Conservation (phyloP, 2,113 vertebrate genomes). For the Poeciliopsis prolifica region DNA sequence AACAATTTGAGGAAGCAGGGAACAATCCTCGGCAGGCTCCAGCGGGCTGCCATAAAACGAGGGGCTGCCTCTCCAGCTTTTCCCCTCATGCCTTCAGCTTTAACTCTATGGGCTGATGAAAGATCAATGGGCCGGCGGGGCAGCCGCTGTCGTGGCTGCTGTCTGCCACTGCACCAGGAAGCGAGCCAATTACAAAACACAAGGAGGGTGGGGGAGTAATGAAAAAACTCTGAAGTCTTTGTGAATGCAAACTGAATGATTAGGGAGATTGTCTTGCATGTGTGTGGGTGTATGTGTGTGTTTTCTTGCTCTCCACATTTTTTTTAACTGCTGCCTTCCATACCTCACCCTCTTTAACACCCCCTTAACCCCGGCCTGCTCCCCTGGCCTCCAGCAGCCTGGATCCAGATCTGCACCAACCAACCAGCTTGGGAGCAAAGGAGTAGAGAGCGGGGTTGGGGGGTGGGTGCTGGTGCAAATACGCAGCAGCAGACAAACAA, state of each 20-base stretch:
- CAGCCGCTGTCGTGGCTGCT: conserved; percentile 64
- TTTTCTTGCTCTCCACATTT: conserved; percentile 49
- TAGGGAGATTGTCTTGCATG: conserved; percentile 30
- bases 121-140: conserved; percentile 76
- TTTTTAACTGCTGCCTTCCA: conserved; percentile 45
- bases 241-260: conserved; percentile 47
- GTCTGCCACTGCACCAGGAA: conserved; percentile 70
- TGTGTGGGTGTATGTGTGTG: conserved; percentile 14
- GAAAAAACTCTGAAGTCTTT: conserved; percentile 46
- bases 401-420: conserved; percentile 52
- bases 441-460: conserved; percentile 30
- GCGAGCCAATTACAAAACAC: conserved; percentile 69
- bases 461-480: conserved; percentile 57
- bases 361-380: conserved; percentile 39
- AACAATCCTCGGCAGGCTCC: conserved; percentile 81
- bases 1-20: conserved; percentile 82
- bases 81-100: conserved; percentile 65
- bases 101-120: conserved; percentile 74
- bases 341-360: conserved; percentile 59
- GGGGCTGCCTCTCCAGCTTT: conserved; percentile 59
- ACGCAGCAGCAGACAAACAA: conserved; percentile 73
- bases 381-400: conserved; percentile 36
- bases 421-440: conserved; percentile 55
- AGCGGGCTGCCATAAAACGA: conserved; percentile 75
- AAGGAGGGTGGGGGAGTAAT: conserved; percentile 45